These are phyloP conservation scores for Lepidocolaptes lacrymiger DNA, from an alignment of 2,797 vertebrate genomes.

Conservation along the genomic window DNA sequence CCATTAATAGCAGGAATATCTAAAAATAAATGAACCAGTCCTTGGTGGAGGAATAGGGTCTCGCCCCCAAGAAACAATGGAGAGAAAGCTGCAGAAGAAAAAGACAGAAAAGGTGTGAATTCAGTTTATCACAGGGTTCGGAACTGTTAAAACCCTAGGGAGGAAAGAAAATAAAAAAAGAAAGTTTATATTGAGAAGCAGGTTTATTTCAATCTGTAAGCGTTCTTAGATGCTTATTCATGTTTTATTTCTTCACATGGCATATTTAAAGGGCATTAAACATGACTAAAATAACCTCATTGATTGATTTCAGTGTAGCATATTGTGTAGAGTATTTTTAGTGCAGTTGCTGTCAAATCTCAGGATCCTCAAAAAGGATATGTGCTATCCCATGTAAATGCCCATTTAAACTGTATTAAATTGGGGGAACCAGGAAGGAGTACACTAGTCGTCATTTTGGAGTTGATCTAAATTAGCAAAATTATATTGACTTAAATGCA, in stretches of 20 bases:
- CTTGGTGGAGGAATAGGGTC: background rate
- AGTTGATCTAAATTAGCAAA: background rate
- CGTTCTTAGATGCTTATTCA: background rate
- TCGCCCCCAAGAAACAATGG: background rate
- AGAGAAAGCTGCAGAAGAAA: background rate
- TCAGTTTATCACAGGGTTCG: background rate
- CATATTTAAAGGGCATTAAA: background rate
- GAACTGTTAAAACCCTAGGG: background rate
- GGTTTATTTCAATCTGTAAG: background rate
- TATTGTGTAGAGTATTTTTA: background rate
- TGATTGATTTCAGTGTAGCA: background rate
- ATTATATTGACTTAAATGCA: background rate
- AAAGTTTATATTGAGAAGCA: background rate
- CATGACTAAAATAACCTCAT: background rate
- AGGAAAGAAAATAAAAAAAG: rapidly evolving
- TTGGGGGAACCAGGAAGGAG: background rate
- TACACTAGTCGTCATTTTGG: background rate
- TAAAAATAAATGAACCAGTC: background rate
- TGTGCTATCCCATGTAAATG: background rate
- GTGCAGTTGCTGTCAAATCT: background rate
- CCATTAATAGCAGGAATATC: background rate
- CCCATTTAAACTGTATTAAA: background rate
- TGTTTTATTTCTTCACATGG: background rate
- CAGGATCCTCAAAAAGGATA: background rate
- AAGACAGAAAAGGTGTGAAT: background rate